These are phyloP conservation scores for Allacma fusca DNA, from an alignment of 2,888 invertebrate genomes.

Conservation along the genomic window DNA sequence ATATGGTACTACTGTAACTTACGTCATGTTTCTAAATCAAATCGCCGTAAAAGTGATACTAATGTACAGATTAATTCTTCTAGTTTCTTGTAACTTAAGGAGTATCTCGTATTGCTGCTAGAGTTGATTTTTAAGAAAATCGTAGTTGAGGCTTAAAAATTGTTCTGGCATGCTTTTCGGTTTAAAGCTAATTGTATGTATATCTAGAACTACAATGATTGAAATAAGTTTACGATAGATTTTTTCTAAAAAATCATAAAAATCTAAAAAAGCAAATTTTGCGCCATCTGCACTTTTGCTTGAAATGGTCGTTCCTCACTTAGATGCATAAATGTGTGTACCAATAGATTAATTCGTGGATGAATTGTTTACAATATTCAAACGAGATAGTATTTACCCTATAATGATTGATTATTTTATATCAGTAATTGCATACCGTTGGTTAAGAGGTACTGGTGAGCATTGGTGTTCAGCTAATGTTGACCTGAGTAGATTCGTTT, in stretches of 20 bases:
- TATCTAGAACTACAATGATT: constrained; percentile 1
- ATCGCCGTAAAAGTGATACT: neutral
- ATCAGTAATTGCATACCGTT: constrained; percentile 1
- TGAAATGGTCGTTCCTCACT: constrained; percentile 9
- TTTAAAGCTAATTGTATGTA: neutral
- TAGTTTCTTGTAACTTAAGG: constrained; percentile 3
- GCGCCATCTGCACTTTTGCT: constrained; percentile 4
- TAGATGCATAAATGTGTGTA: constrained; percentile 1
- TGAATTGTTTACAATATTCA: constrained; percentile 4
- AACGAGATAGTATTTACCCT: neutral
- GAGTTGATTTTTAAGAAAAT: neutral
- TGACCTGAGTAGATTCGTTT: too few species aligned
- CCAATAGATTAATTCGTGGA: neutral
- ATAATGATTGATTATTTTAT: neutral
- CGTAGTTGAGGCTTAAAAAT: neutral
- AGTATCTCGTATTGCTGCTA: neutral
- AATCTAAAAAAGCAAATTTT: neutral
- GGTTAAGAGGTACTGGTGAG: neutral
- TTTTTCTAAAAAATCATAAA: neutral
- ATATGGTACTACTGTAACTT: neutral
- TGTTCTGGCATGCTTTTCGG: neutral
- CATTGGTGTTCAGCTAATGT: neutral
- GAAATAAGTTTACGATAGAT: neutral
- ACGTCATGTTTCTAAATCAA: neutral
- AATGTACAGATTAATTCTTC: constrained; percentile 12